These are phyloP conservation scores for Conus ventricosus DNA, from an alignment of 1,140 invertebrate species.

Conservation along the genomic window DNA sequence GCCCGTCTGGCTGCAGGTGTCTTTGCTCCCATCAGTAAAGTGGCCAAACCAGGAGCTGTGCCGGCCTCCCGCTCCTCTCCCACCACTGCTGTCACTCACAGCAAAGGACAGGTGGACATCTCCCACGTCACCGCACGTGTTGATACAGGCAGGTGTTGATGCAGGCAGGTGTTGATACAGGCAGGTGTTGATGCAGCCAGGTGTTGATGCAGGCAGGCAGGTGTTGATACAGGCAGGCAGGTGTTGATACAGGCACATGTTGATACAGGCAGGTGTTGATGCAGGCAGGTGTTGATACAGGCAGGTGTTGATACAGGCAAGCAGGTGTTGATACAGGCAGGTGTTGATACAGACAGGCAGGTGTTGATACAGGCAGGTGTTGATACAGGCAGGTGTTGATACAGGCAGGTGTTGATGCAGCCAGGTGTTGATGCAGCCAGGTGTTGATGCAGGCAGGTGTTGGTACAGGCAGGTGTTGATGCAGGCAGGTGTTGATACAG, in stretches of 20 bases:
- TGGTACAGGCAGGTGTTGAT: too few relatives aligned
- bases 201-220: too few relatives aligned
- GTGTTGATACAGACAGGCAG: conserved; percentile 54
- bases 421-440: too few relatives aligned
- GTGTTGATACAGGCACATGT: too few relatives aligned
- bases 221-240: too few relatives aligned
- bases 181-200: too few relatives aligned
- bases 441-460: too few relatives aligned
- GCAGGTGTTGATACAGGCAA: too few relatives aligned
- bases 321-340: too few relatives aligned
- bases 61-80: conserved; percentile 27
- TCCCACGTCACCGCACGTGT: conserved; percentile 76
- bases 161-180: not conserved
- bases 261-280: too few relatives aligned
- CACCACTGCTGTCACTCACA: conserved; percentile 36
- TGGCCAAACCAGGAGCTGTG: conserved; percentile 67
- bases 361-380: conserved; percentile 75
- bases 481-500: conserved; percentile 75
- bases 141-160: conserved; percentile 72
- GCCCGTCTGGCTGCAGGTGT: conserved; percentile 63
- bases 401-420: too few relatives aligned
- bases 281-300: too few relatives aligned
- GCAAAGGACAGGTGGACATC: conserved; percentile 70
- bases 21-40: conserved; percentile 76
- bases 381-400: not conserved